Base-by-base conservation (phyloP, 1,140 invertebrate species). In the Gerris buenoi region DNA sequence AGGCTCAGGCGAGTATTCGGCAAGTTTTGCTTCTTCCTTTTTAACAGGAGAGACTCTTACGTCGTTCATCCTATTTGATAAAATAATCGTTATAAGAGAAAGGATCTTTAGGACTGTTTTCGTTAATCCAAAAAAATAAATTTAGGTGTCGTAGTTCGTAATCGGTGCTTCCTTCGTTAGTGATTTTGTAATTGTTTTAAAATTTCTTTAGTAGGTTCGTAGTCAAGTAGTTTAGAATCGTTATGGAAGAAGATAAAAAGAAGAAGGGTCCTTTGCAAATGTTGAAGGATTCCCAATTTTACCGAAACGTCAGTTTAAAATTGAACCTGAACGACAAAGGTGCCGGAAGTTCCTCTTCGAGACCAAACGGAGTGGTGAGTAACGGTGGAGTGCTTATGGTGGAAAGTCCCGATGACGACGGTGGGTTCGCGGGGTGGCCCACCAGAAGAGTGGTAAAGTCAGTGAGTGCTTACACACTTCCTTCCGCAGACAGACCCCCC, bases 231-330 rank as follows among this genome's bases (percentile, higher is more conserved):
- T 46, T 46, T 46, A 46, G 33, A 10, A 10, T 46, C 5, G 18
- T 46, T 10, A 46, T 46, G 33, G 33, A 46, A 46, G 33, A 46
- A 18, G 33, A 46, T 10, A 79, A 79, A 72, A 77, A 79, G 66
- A 80, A 80, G 70, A 76, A 77, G 65, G 77, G 74, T 26, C 78
- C 75, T 58, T 66, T 80, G 62, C 79, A 79, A 63, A 71, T 79
- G 25, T 74, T 76, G 22, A 74, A 75, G 59, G 75, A 74, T 65
- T 73, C 75, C 58, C 74, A 73, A 67, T 76, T 79, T 71, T 79
- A 80, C 70, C 74, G 76, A 67, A 78, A 75, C 70, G 74, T 76
- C 59, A 79, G 77, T 68, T 76, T 75, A 66, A 76, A 78, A 27
- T 70, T 75, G 60, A 76, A 71, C 67, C 72, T 78, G 72, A 58